Conservation (phyloP, 1,140 invertebrate genomes). For the Plutomurus gul region DNA sequence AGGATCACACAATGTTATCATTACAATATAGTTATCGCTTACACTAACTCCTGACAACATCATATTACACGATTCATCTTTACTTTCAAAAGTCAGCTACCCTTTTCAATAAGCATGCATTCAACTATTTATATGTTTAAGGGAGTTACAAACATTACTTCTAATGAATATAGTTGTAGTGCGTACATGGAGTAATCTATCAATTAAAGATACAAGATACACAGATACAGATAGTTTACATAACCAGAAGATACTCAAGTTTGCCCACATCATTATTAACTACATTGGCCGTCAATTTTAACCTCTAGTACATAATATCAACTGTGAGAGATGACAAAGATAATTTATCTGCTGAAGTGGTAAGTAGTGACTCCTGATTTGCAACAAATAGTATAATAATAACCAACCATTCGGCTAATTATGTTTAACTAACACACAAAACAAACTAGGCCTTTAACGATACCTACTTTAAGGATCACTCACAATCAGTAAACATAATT, state of each 20-base stretch:
- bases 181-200: not conserved
- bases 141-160: too few species aligned
- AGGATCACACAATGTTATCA: slow-evolving; percentile 18
- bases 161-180: too few species aligned
- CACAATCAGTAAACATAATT: slow-evolving; percentile 10
- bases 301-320: not conserved
- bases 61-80: too few species aligned
- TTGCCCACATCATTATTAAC: not conserved
- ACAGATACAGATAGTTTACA: not conserved
- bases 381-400: too few species aligned
- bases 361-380: too few species aligned
- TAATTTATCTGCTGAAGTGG: too few species aligned
- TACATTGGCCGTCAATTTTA: not conserved
- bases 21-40: not conserved
- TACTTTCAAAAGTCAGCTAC: too few species aligned
- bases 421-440: too few species aligned
- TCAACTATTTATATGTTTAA: too few species aligned
- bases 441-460: too few species aligned
- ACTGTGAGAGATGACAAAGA: not conserved
- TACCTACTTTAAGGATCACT: not conserved
- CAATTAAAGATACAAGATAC: not conserved
- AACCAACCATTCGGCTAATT: not conserved
- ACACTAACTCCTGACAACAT: too few species aligned
- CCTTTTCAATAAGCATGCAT: too few species aligned
- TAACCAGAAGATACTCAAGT: slow-evolving; percentile 3